Evolutionary conservation across 2,113 vertebrate genomes (phyloP), one percentile per base, ranked within the genome.

Genomic region (Scartelaos histophorus): DNA sequence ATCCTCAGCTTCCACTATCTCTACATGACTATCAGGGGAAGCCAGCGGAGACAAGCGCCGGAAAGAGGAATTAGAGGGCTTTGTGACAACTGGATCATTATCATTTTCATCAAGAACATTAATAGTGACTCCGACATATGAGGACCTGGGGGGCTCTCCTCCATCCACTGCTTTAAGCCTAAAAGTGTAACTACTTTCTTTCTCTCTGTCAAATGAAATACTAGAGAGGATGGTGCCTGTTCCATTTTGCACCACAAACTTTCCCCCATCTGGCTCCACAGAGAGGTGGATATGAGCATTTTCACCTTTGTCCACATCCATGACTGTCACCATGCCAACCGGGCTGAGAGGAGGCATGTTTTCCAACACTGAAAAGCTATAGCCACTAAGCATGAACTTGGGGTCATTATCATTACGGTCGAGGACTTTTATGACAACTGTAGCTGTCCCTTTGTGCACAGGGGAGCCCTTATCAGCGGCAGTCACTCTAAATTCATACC

Each of bases 371-470:
- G 98, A 99, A 92, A 99, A 99, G 91, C 97, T 99, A 88, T 99
- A 99, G 89, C 95, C 95, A 7, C 95, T 99, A 51, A 99, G 91
- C 98, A 99, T 99, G 84, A 99, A 99, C 85, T 98, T 98, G 67
- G 98, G 98, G 88, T 99, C 97, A 0, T 98, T 98, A 92, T 99
- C 98, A 79, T 99, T 99, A 82, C 96, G 95, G 84, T 99, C 98
- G 77, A 99, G 92, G 71, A 99, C 96, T 0, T 94, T 98, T 82
- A 99, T 91, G 4, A 96, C 94, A 77, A 99, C 96, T 0, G 96
- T 97, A 0, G 98, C 96, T 5, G 96, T 98, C 79, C 97, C 98
- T 87, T 95, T 95, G 68, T 97, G 95, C 83, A 95, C 96, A 67
- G 97, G 96, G 67, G 94, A 96, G 49, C 98, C 98, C 84, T 97